These are phyloP conservation scores for Micrasema longulum DNA, from an alignment of 1,140 invertebrate species.

Conservation along the genomic window DNA sequence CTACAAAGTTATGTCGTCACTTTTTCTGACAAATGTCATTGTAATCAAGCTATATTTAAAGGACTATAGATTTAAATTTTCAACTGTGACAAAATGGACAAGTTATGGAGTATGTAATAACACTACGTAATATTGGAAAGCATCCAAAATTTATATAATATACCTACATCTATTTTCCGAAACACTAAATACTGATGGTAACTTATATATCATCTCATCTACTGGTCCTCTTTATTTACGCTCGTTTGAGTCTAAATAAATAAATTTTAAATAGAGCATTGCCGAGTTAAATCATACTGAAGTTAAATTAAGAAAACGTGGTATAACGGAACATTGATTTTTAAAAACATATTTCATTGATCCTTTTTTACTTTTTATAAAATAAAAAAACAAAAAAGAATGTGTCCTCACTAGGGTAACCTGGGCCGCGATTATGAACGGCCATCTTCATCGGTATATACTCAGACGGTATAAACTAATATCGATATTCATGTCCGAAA, in stretches of 20 bases:
- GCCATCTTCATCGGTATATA: too few relatives aligned
- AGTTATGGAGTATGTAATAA: background rate
- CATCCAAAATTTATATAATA: slow-evolving; percentile 16
- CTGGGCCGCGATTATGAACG: too few relatives aligned
- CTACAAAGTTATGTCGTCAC: too few relatives aligned
- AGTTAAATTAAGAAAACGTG: background rate
- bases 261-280: background rate
- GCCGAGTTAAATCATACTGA: slow-evolving; percentile 1
- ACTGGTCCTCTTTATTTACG: slow-evolving; percentile 1
- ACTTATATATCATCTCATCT: slow-evolving; percentile 8
- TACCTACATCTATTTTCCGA: slow-evolving; percentile 14
- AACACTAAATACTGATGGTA: slow-evolving; percentile 9
- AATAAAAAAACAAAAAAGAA: too few relatives aligned
- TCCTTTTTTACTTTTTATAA: background rate
- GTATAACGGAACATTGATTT: background rate
- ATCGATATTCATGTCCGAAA: too few relatives aligned
- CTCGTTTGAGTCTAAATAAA: background rate
- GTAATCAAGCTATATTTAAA: too few relatives aligned
- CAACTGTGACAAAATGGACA: slow-evolving; percentile 1
- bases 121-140: slow-evolving; percentile 17
- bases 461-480: too few relatives aligned
- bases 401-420: too few relatives aligned
- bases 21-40: too few relatives aligned
- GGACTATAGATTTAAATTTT: background rate
- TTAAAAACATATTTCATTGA: background rate